These are phyloP conservation scores for Oostethus manadensis DNA, from an alignment of 2,113 vertebrate species.

Conservation along the genomic window DNA sequence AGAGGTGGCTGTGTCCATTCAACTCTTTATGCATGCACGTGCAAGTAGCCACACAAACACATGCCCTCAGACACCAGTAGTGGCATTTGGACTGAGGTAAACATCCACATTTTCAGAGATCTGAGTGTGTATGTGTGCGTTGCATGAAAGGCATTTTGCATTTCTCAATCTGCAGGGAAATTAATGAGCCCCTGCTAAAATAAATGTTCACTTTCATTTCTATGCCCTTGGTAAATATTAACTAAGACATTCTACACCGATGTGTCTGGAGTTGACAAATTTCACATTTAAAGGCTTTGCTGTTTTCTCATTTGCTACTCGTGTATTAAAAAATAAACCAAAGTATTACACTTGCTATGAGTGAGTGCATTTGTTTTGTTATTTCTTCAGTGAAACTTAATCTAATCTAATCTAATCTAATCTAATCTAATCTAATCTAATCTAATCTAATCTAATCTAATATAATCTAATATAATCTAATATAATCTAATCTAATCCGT, in stretches of 20 bases:
- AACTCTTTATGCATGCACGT: conserved; percentile 52
- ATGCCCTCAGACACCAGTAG: conserved; percentile 20
- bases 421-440: neutral
- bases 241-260: conserved; percentile 20
- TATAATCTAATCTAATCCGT: too few relatives aligned
- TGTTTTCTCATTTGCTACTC: conserved; percentile 7
- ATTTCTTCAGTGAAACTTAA: conserved; percentile 5
- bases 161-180: conserved; percentile 19
- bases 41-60: conserved; percentile 29
- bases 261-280: conserved; percentile 30
- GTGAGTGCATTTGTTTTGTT: conserved; percentile 17
- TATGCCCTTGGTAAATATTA: conserved; percentile 19
- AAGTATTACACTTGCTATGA: neutral
- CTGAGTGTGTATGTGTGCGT: conserved; percentile 4
- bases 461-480: too few relatives aligned
- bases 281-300: conserved; percentile 7
- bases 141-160: conserved; percentile 14
- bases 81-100: conserved; percentile 29
- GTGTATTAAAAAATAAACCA: neutral
- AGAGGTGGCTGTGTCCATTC: conserved; percentile 57
- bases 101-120: conserved; percentile 34
- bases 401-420: too few relatives aligned
- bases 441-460: neutral
- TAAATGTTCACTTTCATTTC: conserved; percentile 29
- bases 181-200: conserved; percentile 32